These are phyloP conservation scores for Brachionus rotundiformis DNA, from an alignment of 1,140 invertebrate species.

Conservation along the genomic window DNA sequence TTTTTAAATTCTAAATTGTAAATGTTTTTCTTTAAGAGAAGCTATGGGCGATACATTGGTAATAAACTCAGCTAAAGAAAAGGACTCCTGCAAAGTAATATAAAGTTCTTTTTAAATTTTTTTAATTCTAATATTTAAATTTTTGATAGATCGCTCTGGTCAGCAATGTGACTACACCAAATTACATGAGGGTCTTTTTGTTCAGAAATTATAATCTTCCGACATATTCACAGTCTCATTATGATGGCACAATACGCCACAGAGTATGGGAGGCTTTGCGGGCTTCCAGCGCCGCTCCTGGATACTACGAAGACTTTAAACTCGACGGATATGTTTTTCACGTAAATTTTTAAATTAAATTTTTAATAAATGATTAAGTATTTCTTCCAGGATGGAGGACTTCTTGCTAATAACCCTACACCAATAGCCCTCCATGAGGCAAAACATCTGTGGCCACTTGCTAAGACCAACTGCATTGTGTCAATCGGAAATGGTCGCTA, in stretches of 20 bases:
- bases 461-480: conserved; percentile 78
- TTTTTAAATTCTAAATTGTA: background rate
- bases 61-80: conserved; percentile 60
- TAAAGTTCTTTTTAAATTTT: background rate
- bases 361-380: too few species aligned
- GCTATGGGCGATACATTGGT: conserved; percentile 48
- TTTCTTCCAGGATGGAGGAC: conserved; percentile 73
- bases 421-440: conserved; percentile 82
- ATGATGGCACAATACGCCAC: conserved; percentile 75
- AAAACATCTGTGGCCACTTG: conserved; percentile 76
- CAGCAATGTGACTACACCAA: conserved; percentile 50
- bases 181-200: conserved; percentile 67
- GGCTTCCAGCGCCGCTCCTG: conserved; percentile 86
- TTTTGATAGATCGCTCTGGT: conserved; percentile 50
- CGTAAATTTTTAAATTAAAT: too few species aligned
- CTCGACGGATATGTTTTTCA: conserved; percentile 77
- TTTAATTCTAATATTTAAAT: background rate
- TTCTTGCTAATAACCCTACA: conserved; percentile 86
- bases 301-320: conserved; percentile 84
- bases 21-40: background rate
- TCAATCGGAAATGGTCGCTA: conserved; percentile 79
- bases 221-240: conserved; percentile 73
- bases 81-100: conserved; percentile 69
- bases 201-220: conserved; percentile 86
- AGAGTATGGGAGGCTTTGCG: conserved; percentile 82